Conservation (phyloP, 1,140 invertebrate genomes). For the Drusus annulatus region DNA sequence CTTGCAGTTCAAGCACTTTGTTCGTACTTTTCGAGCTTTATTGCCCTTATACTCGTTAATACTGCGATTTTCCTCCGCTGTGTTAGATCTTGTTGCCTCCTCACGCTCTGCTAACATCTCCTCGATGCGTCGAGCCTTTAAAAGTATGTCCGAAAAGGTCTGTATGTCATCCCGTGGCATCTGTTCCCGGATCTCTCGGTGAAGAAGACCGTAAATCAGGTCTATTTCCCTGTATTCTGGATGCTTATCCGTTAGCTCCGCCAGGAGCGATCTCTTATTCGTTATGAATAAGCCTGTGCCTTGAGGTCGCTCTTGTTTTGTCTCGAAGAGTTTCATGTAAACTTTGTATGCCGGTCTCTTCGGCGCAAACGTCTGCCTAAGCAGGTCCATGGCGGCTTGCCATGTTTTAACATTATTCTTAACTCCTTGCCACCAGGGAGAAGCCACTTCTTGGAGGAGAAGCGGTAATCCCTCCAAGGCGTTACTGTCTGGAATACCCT, state of each 20-base stretch:
- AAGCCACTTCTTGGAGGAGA: neutral
- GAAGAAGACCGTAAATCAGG: neutral
- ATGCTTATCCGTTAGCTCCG: neutral
- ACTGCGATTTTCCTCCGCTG: neutral
- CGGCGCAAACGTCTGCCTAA: neutral
- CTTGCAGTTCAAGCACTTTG: neutral
- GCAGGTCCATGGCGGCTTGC: neutral
- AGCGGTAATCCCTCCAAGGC: neutral
- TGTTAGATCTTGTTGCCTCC: neutral
- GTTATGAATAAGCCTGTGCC: neutral
- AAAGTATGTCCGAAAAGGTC: neutral
- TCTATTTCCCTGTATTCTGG: neutral
- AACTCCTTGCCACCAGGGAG: conserved; percentile 3
- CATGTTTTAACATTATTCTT: neutral
- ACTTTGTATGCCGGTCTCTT: neutral
- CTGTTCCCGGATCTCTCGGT: neutral
- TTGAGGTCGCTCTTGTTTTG: neutral
- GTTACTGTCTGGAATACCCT: neutral
- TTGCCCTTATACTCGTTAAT: neutral
- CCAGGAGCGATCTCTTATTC: neutral
- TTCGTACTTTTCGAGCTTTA: neutral
- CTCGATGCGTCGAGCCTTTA: neutral
- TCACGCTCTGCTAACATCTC: neutral
- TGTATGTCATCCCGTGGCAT: neutral
- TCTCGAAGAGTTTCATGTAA: neutral